Base-by-base conservation (phyloP, 1,140 invertebrate genomes). In the Ooceraea biroi region DNA sequence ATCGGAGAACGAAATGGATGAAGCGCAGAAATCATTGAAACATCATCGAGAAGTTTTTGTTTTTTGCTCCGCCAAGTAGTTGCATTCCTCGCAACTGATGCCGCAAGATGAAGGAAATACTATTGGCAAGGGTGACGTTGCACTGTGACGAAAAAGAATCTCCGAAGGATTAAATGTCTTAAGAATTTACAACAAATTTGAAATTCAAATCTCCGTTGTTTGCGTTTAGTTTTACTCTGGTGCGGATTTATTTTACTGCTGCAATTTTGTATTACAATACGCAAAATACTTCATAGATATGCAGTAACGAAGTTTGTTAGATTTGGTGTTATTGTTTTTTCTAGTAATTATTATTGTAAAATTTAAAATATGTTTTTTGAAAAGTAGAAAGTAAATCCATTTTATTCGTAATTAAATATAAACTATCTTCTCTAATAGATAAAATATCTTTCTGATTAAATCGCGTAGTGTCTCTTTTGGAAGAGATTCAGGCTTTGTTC, bases 1-100 rank as follows among this genome's bases (percentile, higher is more conserved):
- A 41, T n/a, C 48, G 19, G 48, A 80, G 48, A 80, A 78, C 22
- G 36, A 7, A 68, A 27, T 7, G 46, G 46, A 69, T 30, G 12
- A 80, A 58, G 25, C 17, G 41, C 8, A 44, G 12, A 80, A n/a
- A n/a, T n/a, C 7, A 36, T 55, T 30, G 36, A 78, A 69, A 17
- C 10, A 36, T 0, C 19, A n/a, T 17, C 17, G 14, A 57, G 2
- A 55, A 55, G 17, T 57, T n/a, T 57, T 17, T 3, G 12, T n/a
- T 19, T 0, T 44, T 77, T 22, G 1, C 14, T 0, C 10, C 5
- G 4, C 14, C 22, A 25, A 69, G 57, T 27, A 12, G 7, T 69
- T 44, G 3, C n/a, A 14, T 71, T 57, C 50, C 25, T 57, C 14
- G 22, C 10, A 30, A 44, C 25, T 19, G 3, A 80, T 57, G 27